These are phyloP conservation scores for Itoplectis maculator DNA, from an alignment of 2,888 invertebrate species.

Conservation along the genomic window DNA sequence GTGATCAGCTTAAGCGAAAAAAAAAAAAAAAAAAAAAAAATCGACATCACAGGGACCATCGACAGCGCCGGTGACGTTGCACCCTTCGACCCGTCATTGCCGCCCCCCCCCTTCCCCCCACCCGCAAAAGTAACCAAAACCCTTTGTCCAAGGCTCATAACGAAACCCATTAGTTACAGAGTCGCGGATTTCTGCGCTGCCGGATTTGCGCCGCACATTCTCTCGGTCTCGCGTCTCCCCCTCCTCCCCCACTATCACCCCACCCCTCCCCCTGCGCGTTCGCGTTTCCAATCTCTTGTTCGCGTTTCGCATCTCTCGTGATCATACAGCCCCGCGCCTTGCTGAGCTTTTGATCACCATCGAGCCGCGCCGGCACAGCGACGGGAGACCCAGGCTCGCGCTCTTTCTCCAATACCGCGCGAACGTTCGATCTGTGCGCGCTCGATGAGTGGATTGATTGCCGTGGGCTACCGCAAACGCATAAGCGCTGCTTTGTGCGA, in stretches of 20 bases:
- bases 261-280: conserved; percentile 10
- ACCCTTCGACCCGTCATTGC: no score
- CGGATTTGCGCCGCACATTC: conserved; percentile 40
- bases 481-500: conserved; percentile 61
- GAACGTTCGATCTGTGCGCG: conserved; percentile 10
- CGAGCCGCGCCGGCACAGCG: conserved; percentile 7
- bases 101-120: no score
- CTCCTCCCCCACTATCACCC: no score
- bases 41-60: no score
- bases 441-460: conserved; percentile 62
- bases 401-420: conserved; percentile 10
- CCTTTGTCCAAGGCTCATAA: conserved; percentile 54
- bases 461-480: conserved; percentile 56
- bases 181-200: conserved; percentile 51
- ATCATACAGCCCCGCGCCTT: conserved; percentile 31
- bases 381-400: no score
- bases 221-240: conserved; percentile 5
- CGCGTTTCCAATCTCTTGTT: neutral
- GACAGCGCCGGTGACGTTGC: no score
- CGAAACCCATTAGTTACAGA: conserved; percentile 56
- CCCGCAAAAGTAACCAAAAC: neutral
- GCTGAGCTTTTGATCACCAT: conserved; percentile 39
- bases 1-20: no score
- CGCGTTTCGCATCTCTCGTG: neutral
- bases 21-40: no score